phyloP scores from a whole-genome alignment of 2,113 vertebrate genomes.

The Setophaga coronata region DNA sequence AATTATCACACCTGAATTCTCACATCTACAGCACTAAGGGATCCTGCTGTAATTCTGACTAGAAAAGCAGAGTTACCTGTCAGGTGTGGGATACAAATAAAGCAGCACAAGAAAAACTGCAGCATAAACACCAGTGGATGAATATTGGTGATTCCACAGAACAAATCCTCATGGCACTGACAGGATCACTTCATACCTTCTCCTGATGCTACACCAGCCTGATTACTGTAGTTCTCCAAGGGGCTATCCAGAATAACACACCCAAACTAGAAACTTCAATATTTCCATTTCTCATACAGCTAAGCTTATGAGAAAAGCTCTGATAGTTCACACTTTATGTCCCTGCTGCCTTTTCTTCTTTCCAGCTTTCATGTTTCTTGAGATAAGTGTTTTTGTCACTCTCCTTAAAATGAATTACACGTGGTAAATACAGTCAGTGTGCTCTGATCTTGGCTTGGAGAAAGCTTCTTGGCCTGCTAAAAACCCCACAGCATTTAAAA shows the following conservation, averaged over 20 bases:
- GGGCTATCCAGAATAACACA: neutral
- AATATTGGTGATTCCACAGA: neutral
- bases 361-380: neutral
- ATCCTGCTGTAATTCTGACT: neutral
- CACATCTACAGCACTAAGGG: neutral
- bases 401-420: neutral
- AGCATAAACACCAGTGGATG: neutral
- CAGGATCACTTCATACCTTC: neutral
- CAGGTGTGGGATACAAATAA: neutral
- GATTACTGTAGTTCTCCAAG: neutral
- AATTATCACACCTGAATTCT: neutral
- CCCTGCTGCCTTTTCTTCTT: neutral
- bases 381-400: neutral
- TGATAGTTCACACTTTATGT: neutral
- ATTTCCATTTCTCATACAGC: neutral
- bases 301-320: neutral
- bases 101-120: neutral
- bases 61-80: neutral
- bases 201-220: neutral
- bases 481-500: neutral
- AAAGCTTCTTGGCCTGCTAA: neutral
- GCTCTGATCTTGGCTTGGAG: neutral
- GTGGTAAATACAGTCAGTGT: neutral
- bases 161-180: neutral
- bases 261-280: neutral